Base-by-base conservation (phyloP, 1,140 invertebrate genomes). In the Brachionus calyciflorus region DNA sequence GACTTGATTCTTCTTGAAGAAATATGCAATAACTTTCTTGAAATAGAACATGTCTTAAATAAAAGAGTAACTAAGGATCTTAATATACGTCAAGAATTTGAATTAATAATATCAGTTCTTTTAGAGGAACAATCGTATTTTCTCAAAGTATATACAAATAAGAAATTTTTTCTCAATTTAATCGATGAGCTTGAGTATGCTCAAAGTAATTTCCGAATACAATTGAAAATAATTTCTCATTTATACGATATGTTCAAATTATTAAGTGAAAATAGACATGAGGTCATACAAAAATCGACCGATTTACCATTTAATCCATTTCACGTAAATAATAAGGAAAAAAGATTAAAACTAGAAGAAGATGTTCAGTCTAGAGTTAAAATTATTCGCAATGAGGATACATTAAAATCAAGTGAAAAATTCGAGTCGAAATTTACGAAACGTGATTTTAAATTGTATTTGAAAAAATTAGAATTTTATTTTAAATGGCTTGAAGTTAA, bases 241-340 rank as follows among this genome's bases (percentile, higher is more conserved):
- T 65, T 65, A 37, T 65, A 65, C 26, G 60, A 65, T 44, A 26
- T 65, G 41, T 65, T 46, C 30, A 60, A 33, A 37, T 60, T 60
- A 17, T n/a, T n/a, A n/a, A n/a, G n/a, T n/a, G n/a, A n/a, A n/a
- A n/a, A n/a, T n/a, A n/a, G n/a, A 17, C 24, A 3, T 17, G 17
- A 19, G 28, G 2, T 17, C 33, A 60, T 37, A 21, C 0, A 40
- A 60, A 60, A 40, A 37, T 17, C 2, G 12, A 7, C 24, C 24
- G 33, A 55, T 5, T 19, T 12, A 12, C 19, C 37, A 14, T 14
- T 41, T 3, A 65, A 65, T 24, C 37, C 44, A 3, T 65, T 65
- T 65, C 60, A 65, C 44, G 26, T 44, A 7, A n/a, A n/a, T n/a
- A n/a, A 24, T 41, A 44, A 41, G 21, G 30, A 44, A 65, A 24